A percentile compares a stretch with the other conserved stretches of the same genome.
phyloP scores from a whole-genome alignment of 2,797 vertebrate species.

The Amphiprion clarkii region DNA sequence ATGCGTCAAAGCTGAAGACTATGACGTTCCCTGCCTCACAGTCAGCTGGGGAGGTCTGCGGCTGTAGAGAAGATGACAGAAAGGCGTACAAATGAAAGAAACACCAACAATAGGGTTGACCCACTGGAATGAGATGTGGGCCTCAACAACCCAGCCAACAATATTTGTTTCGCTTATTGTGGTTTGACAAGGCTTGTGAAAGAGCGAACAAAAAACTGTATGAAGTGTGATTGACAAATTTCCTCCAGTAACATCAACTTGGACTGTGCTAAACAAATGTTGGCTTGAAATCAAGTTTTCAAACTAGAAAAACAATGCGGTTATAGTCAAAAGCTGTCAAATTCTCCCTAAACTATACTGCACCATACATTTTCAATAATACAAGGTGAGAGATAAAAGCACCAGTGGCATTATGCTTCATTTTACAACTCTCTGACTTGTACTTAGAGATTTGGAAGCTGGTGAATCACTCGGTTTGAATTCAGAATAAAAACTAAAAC shows the following conservation, averaged over 20 bases:
- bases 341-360: background rate
- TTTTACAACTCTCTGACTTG: slow-evolving; percentile 27
- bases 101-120: slow-evolving; percentile 37
- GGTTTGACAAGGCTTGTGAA: slow-evolving; percentile 49
- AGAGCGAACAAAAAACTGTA: background rate
- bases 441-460: slow-evolving; percentile 5
- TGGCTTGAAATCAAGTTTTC: slow-evolving; percentile 9
- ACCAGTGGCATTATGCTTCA: background rate
- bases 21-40: slow-evolving; percentile 16
- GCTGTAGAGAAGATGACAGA: slow-evolving; percentile 41
- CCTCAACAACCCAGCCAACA: slow-evolving; percentile 15
- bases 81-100: slow-evolving; percentile 39
- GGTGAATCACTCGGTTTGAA: background rate
- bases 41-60: slow-evolving; percentile 39
- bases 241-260: slow-evolving; percentile 3
- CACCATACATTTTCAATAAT: slow-evolving; percentile 14
- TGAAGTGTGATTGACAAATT: slow-evolving; percentile 40
- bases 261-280: slow-evolving; percentile 2
- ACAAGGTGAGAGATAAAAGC: background rate
- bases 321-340: slow-evolving; percentile 5
- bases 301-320: background rate
- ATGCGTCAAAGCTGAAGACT: slow-evolving; percentile 66
- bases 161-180: slow-evolving; percentile 54
- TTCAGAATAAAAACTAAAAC: background rate
- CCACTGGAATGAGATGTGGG: slow-evolving; percentile 45